These are phyloP conservation scores for Xenopus laevis DNA, from an alignment of 2,113 vertebrate species.

Conservation along the genomic window DNA sequence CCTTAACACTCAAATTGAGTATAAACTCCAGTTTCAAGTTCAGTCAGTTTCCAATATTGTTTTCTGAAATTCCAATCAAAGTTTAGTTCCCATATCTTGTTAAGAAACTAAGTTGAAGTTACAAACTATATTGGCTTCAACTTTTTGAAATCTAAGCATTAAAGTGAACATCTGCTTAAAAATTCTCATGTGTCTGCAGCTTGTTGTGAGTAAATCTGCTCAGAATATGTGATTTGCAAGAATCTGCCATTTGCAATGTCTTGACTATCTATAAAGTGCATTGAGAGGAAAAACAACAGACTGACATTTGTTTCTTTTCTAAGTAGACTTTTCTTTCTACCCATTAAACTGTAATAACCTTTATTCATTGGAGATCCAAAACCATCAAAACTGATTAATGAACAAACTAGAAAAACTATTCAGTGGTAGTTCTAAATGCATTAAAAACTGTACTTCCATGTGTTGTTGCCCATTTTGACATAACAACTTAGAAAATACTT, in stretches of 20 bases:
- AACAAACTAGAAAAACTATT: neutral
- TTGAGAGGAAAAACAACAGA: neutral
- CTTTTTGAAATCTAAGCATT: constrained; percentile 1
- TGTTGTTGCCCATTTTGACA: neutral
- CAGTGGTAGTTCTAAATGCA: neutral
- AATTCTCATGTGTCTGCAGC: neutral
- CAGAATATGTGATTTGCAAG: too few species aligned
- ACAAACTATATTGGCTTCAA: too few species aligned
- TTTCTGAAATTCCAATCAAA: too few species aligned
- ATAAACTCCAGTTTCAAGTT: too few species aligned
- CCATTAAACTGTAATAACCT: neutral
- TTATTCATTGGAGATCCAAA: constrained; percentile 2
- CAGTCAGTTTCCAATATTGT: too few species aligned
- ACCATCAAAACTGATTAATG: constrained; percentile 5
- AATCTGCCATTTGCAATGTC: neutral
- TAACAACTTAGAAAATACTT: neutral
- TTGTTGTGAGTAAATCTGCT: too few species aligned
- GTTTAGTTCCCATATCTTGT: too few species aligned
- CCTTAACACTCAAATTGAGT: too few species aligned
- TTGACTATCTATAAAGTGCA: constrained; percentile 6
- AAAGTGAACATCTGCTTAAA: neutral
- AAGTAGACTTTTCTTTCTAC: neutral
- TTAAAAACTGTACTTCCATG: neutral
- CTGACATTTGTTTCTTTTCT: neutral
- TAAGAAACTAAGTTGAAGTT: too few species aligned